Base-by-base conservation (phyloP, 2,888 invertebrate species). In the Acrobasis consociella region DNA sequence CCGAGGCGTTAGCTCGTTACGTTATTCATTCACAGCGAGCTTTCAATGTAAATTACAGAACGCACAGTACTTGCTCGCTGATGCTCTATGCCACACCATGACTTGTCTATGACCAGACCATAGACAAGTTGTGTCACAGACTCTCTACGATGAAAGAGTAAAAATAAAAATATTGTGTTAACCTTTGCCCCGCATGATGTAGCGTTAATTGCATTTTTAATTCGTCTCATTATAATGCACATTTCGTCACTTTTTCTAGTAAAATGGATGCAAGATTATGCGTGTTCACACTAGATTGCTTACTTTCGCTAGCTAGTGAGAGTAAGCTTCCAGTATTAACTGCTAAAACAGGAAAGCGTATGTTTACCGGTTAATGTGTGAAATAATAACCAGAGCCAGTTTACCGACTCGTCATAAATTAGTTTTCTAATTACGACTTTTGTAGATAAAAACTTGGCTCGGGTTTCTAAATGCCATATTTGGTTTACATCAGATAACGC, bases 221-320 rank as follows among this genome's bases (percentile, higher is more conserved):
- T 52, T 51, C 15, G 10, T 13, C 60, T 60, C n/a, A 60, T 51
- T 60, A 22, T 17, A 13, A 11, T 60, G 50, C 39, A 38, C 17
- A 60, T 51, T 51, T 52, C 15, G 60, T 13, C n/a, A 59, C n/a
- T 49, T 58, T 49, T 38, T 59, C 31, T 49, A 38, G 15, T 49
- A 50, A 55, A 63, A 22, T 53, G 17, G 38, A 31, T 60, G 51
- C 22, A 60, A 63, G 56, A 51, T 63, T 58, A 64, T 65, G 64
- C 66, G 64, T 77, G 67, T 72, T 67, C 69, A 75, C 72, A 76
- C 73, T 73, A 71, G 74, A 70, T 70, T 72, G 78, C 80, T 76
- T 74, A 87, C 89, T 89, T 89, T 89, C 89, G 83, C 84, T 84
- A 63, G 69, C 64, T 70, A 78, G 82, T 76, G 83, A 86, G 87